These are phyloP conservation scores for Paelopatides confundens DNA, from an alignment of 53 echinoderm and acorn worm species.

Conservation along the genomic window DNA sequence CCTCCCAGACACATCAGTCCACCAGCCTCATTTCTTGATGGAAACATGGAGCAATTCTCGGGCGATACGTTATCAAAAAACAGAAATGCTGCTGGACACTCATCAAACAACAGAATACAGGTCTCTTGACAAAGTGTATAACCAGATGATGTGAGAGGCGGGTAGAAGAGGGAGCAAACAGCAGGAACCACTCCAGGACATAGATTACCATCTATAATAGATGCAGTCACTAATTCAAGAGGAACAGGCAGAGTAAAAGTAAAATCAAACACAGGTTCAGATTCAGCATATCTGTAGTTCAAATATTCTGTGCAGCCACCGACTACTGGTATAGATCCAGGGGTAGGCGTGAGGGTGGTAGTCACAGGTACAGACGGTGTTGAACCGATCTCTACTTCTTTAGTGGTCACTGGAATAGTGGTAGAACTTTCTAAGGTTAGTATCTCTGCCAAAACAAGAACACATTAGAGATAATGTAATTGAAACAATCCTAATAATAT, in stretches of 20 bases:
- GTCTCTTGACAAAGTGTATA: not conserved
- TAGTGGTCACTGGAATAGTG: too few relatives aligned
- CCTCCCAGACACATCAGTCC: not conserved
- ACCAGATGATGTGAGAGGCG: not conserved
- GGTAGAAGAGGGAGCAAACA: not conserved
- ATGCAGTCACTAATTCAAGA: not conserved
- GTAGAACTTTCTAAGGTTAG: too few relatives aligned
- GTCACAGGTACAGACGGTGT: too few relatives aligned
- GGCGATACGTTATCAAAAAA: not conserved
- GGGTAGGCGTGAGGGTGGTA: too few relatives aligned
- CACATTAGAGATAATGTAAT: too few relatives aligned
- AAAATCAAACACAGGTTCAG: not conserved
- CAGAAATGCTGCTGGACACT: not conserved
- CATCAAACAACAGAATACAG: not conserved
- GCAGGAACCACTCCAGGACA: not conserved
- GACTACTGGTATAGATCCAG: not conserved
- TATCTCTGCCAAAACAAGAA: too few relatives aligned
- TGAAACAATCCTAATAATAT: too few relatives aligned
- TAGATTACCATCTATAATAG: not conserved
- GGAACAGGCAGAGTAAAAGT: not conserved
- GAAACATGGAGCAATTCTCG: not conserved
- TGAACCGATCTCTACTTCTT: too few relatives aligned
- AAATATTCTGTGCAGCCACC: conserved; percentile 6
- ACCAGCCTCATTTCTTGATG: not conserved
- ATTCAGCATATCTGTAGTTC: not conserved